Evolutionary conservation across 2,888 invertebrate genomes (phyloP).

Genomic region (Ceramica pisi): DNA sequence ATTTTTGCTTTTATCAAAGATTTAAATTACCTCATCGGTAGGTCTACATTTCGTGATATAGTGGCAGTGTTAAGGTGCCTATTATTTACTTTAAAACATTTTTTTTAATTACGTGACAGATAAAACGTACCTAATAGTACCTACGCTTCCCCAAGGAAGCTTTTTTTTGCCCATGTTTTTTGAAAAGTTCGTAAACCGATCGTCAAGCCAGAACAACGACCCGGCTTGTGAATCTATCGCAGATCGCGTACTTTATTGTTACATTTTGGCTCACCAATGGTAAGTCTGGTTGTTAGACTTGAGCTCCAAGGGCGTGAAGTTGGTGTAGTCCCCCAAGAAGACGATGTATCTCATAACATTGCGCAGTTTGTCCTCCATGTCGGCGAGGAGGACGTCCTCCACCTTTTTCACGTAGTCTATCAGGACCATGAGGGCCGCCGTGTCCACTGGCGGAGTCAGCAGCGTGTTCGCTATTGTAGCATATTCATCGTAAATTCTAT

Average conservation of each 20-base stretch:
- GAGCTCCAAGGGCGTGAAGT: slow-evolving; percentile 95
- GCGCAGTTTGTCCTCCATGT: slow-evolving; percentile 94
- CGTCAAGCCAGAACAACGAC: background rate
- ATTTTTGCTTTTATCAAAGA: background rate
- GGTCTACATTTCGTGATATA: background rate
- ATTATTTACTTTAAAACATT: background rate
- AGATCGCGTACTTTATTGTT: background rate
- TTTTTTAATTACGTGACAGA: no score
- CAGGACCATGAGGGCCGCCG: slow-evolving; percentile 96
- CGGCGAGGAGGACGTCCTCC: slow-evolving; percentile 92
- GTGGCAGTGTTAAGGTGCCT: background rate
- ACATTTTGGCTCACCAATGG: slow-evolving; percentile 91
- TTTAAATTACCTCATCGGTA: background rate
- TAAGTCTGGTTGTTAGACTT: slow-evolving; percentile 97
- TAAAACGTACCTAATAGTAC: background rate
- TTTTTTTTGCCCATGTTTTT: no score
- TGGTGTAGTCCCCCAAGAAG: slow-evolving; percentile 96
- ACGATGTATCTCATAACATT: slow-evolving; percentile 93
- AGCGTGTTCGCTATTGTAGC: slow-evolving; percentile 94
- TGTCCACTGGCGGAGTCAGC: slow-evolving; percentile 95
- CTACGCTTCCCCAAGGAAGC: no score
- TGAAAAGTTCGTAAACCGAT: background rate
- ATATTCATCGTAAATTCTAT: slow-evolving; percentile 96
- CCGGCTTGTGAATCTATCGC: background rate
- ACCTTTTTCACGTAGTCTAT: slow-evolving; percentile 94